Base-by-base conservation (phyloP, 2,797 vertebrate species). In the Cyprinella venusta region DNA sequence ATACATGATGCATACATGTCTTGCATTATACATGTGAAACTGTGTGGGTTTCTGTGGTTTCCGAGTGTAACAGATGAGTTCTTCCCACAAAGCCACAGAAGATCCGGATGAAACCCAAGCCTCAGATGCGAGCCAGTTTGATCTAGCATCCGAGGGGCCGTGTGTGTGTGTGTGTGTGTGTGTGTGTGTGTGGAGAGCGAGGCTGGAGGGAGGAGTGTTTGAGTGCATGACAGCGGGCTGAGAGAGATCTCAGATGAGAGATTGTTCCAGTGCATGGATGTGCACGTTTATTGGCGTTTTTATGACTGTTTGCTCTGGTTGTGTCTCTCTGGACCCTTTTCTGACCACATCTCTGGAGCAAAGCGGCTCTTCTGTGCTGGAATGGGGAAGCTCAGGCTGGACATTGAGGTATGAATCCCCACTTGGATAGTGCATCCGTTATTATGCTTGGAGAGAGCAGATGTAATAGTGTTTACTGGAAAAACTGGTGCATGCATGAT, bases 171-270 rank as follows among this genome's bases (percentile, higher is more conserved):
- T 50, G 67, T 40, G 38, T 48, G 13, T 48, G 42, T 50, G 67
- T 40, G 38, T 63, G 18, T 56, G 71, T 50, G 67, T 40, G 38
- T 54, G 52, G 81, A 80, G 69, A 79, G 81, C 42, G 45, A 71
- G 69, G 65, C 59, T 87, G 90, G 89, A 90, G 87, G 54, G 77
- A 83, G 75, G 78, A 54, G 70, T 71, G 83, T 40, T 52, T 8
- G 61, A 80, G 76, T 52, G 85, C 70, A 64, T 76, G 81, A 79
- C 64, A 78, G 67, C 21, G 74, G 61, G 74, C 30, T 63, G 61
- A 7, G 61, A 71, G 72, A 77, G 71, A 82, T 82, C 61, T 63
- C 72, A 76, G 81, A 76, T 59, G 48, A 82, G 61, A 82, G 64
- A 77, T 70, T 59, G 24, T 77, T 77, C 38, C 75, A 70, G 74